Conservation (phyloP, 2,797 vertebrate species). For the Natrix natrix region DNA sequence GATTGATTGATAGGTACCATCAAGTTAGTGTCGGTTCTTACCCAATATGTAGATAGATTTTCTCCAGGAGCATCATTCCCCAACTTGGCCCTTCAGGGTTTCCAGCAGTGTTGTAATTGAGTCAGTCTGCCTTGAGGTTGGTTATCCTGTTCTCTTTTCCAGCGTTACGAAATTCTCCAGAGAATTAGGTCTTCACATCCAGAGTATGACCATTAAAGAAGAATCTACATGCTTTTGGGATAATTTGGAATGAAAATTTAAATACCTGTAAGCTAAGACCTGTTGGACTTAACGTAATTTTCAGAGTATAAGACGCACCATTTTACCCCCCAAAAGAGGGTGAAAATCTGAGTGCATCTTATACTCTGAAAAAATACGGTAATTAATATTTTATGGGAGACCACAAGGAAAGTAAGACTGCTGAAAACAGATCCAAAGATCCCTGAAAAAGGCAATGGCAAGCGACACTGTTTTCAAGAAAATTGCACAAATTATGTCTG, state of each 20-base stretch:
- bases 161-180: neutral
- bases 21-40: neutral
- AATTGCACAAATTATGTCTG: neutral
- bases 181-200: neutral
- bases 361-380: too few species aligned
- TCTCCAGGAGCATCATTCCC: neutral
- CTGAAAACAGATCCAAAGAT: neutral
- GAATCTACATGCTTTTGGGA: neutral
- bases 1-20: neutral
- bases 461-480: neutral
- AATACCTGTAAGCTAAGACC: neutral
- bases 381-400: neutral
- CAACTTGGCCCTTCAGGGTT: neutral
- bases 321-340: too few species aligned
- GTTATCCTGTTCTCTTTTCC: neutral
- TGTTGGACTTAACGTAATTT: neutral
- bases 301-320: too few species aligned
- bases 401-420: neutral
- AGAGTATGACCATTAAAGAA: neutral
- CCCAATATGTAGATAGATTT: neutral
- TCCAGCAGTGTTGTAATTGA: neutral
- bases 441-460: neutral
- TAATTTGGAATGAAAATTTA: neutral
- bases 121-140: neutral
- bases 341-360: too few species aligned